Percentiles rank a stretch among this genome's conserved stretches.
phyloP scores from a whole-genome alignment of 2,888 invertebrate species.

The Abrostola tripartita region DNA sequence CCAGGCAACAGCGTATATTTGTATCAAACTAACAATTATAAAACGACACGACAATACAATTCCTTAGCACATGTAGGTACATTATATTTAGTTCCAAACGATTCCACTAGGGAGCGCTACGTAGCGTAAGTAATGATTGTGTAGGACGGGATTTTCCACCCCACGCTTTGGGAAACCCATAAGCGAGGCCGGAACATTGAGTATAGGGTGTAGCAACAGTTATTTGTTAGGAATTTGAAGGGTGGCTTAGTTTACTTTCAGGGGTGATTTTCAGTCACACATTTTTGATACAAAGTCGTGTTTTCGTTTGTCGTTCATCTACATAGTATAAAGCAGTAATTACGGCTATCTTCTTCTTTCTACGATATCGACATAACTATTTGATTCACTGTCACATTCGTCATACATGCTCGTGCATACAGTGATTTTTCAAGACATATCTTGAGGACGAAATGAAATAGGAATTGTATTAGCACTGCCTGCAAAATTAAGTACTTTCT shows the following conservation, averaged over 20 bases:
- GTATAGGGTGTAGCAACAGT: not conserved
- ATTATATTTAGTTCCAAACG: not conserved
- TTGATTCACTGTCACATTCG: too few relatives aligned
- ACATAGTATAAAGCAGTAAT: too few relatives aligned
- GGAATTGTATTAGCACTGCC: too few relatives aligned
- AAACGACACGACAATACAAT: not conserved
- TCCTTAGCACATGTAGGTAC: not conserved
- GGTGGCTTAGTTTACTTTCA: not conserved
- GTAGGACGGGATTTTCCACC: slow-evolving; percentile 47
- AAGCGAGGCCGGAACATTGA: slow-evolving; percentile 19
- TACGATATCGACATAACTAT: too few relatives aligned
- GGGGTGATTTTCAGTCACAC: not conserved
- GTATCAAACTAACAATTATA: too few relatives aligned
- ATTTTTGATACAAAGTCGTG: not conserved
- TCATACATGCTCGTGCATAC: too few relatives aligned
- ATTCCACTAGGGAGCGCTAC: slow-evolving; percentile 8
- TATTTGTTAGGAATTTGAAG: slow-evolving; percentile 4
- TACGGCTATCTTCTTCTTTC: too few relatives aligned
- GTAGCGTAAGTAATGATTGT: slow-evolving; percentile 40
- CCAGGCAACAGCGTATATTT: too few relatives aligned
- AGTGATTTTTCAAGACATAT: too few relatives aligned
- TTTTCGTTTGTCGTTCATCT: too few relatives aligned
- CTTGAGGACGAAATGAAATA: too few relatives aligned
- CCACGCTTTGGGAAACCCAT: slow-evolving; percentile 45
- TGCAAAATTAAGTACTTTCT: too few relatives aligned